These are phyloP conservation scores for Hirudinaria manillensis DNA, from an alignment of 2,888 invertebrate species.

Conservation along the genomic window DNA sequence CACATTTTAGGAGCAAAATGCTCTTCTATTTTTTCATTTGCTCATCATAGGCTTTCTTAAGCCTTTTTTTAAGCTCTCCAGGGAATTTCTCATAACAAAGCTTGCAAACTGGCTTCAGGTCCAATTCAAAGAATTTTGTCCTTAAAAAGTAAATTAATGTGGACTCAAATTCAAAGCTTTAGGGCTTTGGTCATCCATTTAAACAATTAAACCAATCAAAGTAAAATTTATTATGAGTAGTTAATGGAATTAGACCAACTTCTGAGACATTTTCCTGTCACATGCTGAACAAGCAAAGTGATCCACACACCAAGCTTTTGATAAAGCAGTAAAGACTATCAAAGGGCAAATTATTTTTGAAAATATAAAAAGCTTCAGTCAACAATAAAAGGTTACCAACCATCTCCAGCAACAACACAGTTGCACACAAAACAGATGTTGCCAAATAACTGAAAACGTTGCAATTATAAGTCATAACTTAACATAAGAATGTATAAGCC, in stretches of 20 bases:
- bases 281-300: conserved; percentile 97
- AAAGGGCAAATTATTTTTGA: neutral
- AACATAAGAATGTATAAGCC: neutral
- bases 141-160: conserved; percentile 40
- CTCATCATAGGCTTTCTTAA: conserved; percentile 68
- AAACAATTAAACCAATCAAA: too few species aligned
- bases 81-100: conserved; percentile 97
- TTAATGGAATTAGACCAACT: conserved; percentile 55
- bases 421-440: conserved; percentile 98
- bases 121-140: conserved; percentile 95
- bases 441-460: conserved; percentile 74
- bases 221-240: too few species aligned
- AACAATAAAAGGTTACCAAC: conserved; percentile 60
- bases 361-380: neutral
- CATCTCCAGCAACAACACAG: conserved; percentile 93
- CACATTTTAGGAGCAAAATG: too few species aligned
- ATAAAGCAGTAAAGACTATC: conserved; percentile 91
- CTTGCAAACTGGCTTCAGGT: conserved; percentile 92
- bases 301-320: conserved; percentile 98
- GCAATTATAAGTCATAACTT: neutral
- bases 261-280: conserved; percentile 83
- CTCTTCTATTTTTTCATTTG: conserved; percentile 36
- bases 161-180: too few species aligned
- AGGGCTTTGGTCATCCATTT: too few species aligned
- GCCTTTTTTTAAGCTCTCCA: conserved; percentile 79